Evolutionary conservation across 2,888 invertebrate species (phyloP).

Genomic region (Rhagonycha lutea): DNA sequence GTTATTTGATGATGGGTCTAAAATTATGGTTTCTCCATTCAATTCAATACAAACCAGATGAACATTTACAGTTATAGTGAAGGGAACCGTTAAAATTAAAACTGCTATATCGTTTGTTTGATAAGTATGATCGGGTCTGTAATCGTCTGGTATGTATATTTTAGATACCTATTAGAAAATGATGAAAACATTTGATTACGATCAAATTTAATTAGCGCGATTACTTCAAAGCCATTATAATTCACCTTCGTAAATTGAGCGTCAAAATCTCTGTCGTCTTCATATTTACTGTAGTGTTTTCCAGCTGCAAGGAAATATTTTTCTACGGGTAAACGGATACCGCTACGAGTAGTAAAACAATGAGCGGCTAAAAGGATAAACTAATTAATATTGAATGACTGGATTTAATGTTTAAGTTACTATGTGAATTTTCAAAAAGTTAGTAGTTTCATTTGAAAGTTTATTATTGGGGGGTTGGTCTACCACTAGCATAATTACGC

Average conservation of each 20-base stretch:
- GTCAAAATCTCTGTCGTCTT: constrained; percentile 36
- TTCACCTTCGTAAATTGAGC: constrained; percentile 8
- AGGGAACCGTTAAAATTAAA: constrained; percentile 39
- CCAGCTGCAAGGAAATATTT: constrained; percentile 40
- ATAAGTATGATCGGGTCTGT: constrained; percentile 35
- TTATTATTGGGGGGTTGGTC: neutral
- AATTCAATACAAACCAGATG: constrained; percentile 50
- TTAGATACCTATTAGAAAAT: constrained; percentile 30
- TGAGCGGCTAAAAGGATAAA: constrained; percentile 43
- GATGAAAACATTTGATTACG: neutral
- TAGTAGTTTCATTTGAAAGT: no score
- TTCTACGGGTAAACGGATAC: constrained; percentile 14
- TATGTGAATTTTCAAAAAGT: no score
- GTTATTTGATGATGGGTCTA: constrained; percentile 12
- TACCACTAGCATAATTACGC: no score
- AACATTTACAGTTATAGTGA: constrained; percentile 44
- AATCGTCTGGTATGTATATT: constrained; percentile 36
- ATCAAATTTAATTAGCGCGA: constrained; percentile 27
- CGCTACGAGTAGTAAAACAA: constrained; percentile 40
- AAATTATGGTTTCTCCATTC: constrained; percentile 23
- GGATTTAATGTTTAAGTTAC: no score
- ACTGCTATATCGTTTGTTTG: constrained; percentile 49
- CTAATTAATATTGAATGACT: no score
- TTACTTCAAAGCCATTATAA: neutral
- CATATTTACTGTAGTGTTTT: constrained; percentile 43